phyloP scores from a whole-genome alignment of 2,797 vertebrate species.

The Anguilla obscura region DNA sequence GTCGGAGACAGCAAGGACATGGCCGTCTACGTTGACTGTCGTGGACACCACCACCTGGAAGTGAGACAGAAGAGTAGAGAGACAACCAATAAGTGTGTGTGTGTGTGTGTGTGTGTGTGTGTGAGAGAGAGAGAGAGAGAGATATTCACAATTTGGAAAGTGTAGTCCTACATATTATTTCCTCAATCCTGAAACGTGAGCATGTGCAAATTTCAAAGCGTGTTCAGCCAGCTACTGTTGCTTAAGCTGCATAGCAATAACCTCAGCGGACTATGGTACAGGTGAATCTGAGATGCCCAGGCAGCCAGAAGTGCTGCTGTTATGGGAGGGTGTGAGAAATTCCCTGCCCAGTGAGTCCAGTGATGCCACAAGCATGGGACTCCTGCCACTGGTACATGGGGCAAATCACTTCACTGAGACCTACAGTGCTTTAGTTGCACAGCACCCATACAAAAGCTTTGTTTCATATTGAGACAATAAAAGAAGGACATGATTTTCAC shows the following conservation, averaged over 20 bases:
- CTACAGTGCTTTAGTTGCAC: not conserved
- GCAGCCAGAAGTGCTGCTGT: not conserved
- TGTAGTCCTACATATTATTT: too few species aligned
- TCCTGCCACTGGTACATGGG: not conserved
- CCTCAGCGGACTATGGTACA: not conserved
- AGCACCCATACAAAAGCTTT: not conserved
- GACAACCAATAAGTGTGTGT: not conserved
- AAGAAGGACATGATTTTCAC: not conserved
- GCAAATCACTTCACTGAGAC: not conserved
- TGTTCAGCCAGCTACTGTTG: not conserved
- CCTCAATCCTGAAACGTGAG: not conserved
- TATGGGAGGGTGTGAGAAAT: not conserved
- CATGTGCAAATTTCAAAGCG: not conserved
- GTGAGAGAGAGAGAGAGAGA: not conserved
- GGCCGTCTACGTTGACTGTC: slow-evolving; percentile 90
- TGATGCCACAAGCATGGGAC: not conserved
- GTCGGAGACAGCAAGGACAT: slow-evolving; percentile 90
- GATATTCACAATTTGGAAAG: too few species aligned
- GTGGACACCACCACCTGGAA: slow-evolving; percentile 92
- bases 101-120: too few species aligned
- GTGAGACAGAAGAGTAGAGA: slow-evolving; percentile 41
- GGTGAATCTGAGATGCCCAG: not conserved
- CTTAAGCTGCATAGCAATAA: too few species aligned
- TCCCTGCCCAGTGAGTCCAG: not conserved
- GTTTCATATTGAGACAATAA: not conserved